Conservation (phyloP, 2,797 vertebrate genomes). For the Dryobates pubescens region DNA sequence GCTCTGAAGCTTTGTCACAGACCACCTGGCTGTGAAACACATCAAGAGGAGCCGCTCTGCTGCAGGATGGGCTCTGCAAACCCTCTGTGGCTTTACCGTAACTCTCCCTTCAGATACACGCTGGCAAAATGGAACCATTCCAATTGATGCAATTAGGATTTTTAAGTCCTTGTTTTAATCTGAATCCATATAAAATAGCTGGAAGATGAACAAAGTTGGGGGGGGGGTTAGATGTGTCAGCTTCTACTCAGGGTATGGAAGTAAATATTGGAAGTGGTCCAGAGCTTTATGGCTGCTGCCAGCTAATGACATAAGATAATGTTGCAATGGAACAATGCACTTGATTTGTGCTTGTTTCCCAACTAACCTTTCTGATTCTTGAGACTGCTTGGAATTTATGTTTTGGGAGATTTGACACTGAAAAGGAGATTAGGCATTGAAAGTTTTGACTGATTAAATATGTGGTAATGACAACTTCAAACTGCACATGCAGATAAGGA, state of each 20-base stretch:
- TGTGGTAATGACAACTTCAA: constrained; percentile 22
- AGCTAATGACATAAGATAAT: constrained; percentile 66
- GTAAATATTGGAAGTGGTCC: constrained; percentile 60
- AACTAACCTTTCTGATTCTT: constrained; percentile 53
- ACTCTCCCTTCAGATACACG: accelerated
- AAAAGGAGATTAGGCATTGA: neutral
- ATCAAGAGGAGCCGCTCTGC: neutral
- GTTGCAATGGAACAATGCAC: constrained; percentile 51
- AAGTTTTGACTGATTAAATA: constrained; percentile 4
- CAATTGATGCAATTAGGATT: neutral
- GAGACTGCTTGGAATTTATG: neutral
- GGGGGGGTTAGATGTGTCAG: constrained; percentile 28
- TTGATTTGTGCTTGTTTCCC: constrained; percentile 65
- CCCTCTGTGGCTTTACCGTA: neutral
- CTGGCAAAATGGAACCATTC: neutral
- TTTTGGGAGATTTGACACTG: neutral
- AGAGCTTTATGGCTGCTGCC: constrained; percentile 66
- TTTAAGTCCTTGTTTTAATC: constrained; percentile 23
- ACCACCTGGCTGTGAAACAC: neutral
- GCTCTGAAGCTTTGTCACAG: neutral
- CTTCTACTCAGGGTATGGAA: constrained; percentile 57
- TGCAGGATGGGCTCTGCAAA: neutral
- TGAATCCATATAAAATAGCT: neutral
- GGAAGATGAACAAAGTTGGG: constrained; percentile 37
- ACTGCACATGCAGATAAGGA: constrained; percentile 1